Conservation (phyloP, 2,113 vertebrate species). For the Mustela nigripes region DNA sequence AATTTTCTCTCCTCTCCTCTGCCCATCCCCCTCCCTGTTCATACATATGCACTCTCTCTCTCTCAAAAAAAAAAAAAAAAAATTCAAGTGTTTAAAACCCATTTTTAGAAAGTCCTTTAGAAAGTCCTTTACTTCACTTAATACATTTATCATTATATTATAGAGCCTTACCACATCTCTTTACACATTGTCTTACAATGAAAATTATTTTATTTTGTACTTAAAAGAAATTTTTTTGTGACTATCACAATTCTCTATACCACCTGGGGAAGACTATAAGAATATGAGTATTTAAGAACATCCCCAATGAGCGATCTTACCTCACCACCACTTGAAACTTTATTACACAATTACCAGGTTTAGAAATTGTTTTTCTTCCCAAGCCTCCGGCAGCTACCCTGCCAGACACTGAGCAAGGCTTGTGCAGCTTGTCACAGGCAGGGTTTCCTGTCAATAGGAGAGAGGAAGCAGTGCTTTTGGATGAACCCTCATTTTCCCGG, state of each 20-base stretch:
- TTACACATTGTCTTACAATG: not conserved
- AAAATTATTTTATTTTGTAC: not conserved
- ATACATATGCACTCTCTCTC: not conserved
- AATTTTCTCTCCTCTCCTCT: not conserved
- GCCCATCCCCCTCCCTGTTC: not conserved
- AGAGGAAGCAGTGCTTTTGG: constrained; percentile 77
- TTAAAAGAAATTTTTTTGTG: not conserved
- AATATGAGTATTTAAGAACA: not conserved
- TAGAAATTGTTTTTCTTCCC: constrained; percentile 64
- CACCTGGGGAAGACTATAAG: not conserved
- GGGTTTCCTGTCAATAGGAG: constrained; percentile 79
- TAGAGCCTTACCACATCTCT: not conserved
- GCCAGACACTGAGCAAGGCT: not conserved
- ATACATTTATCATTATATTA: not conserved
- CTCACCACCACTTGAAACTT: constrained; percentile 28
- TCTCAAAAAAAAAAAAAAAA: not conserved
- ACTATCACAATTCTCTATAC: not conserved
- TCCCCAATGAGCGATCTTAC: not conserved
- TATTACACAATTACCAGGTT: constrained; percentile 32
- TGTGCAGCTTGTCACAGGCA: constrained; percentile 48
- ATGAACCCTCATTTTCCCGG: constrained; percentile 75
- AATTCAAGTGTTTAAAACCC: not conserved
- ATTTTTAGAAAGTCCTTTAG: not conserved
- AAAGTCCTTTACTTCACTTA: not conserved
- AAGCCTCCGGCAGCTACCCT: constrained; percentile 38